Conservation (phyloP, 2,888 invertebrate genomes). For the Harmothoe impar region DNA sequence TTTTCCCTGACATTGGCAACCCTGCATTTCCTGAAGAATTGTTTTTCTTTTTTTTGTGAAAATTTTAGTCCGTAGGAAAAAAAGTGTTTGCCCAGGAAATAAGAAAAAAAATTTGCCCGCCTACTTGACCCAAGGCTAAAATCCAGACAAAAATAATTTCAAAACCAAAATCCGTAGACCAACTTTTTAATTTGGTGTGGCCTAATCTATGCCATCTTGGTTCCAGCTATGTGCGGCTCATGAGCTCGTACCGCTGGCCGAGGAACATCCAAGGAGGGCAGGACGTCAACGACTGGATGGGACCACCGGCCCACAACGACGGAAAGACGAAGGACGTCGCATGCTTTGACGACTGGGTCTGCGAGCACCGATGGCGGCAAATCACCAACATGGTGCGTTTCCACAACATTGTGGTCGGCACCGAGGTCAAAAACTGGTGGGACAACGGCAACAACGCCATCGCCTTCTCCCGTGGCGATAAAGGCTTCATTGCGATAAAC, state of each 20-base stretch:
- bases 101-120: too few relatives aligned
- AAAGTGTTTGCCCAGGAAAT: too few relatives aligned
- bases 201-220: too few relatives aligned
- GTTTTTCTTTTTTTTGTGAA: too few relatives aligned
- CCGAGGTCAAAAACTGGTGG: constrained; percentile 75
- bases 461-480: constrained; percentile 80
- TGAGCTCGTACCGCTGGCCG: constrained; percentile 64
- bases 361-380: constrained; percentile 81
- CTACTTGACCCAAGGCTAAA: too few relatives aligned
- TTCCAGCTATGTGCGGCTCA: too few relatives aligned
- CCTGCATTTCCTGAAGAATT: too few relatives aligned
- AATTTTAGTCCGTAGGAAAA: too few relatives aligned
- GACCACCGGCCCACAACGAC: constrained; percentile 71
- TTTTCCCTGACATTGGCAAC: too few relatives aligned
- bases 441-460: constrained; percentile 77
- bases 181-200: too few relatives aligned
- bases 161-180: too few relatives aligned
- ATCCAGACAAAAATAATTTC: too few relatives aligned
- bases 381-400: constrained; percentile 80
- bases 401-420: constrained; percentile 78
- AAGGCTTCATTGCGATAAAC: constrained; percentile 81
- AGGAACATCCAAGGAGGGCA: constrained; percentile 62
- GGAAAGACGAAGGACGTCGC: constrained; percentile 76
- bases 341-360: constrained; percentile 77
- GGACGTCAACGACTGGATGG: constrained; percentile 70